phyloP scores from a whole-genome alignment of 2,113 vertebrate species.

The Elephantulus edwardii region DNA sequence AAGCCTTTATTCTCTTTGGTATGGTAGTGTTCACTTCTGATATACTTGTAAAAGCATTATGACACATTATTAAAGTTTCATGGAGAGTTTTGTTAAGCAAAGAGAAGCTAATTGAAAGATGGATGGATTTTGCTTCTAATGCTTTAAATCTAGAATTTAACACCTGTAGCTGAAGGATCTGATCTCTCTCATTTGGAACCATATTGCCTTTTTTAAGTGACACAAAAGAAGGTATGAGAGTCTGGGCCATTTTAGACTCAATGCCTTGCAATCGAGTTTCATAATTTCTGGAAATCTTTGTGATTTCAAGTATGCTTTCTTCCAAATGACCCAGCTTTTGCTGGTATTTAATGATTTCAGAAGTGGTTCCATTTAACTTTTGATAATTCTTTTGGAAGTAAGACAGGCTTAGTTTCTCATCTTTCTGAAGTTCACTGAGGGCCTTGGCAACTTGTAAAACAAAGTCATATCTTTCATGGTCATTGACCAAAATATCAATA shows the following conservation, averaged over 20 bases:
- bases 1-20: constrained; percentile 74
- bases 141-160: constrained; percentile 85
- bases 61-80: constrained; percentile 78
- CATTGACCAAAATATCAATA: constrained; percentile 71
- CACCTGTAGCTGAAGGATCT: constrained; percentile 77
- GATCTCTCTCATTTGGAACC: constrained; percentile 71
- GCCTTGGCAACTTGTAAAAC: constrained; percentile 61
- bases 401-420: constrained; percentile 40
- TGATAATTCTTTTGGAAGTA: constrained; percentile 76
- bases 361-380: constrained; percentile 77
- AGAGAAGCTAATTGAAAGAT: constrained; percentile 79
- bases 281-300: constrained; percentile 68
- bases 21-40: constrained; percentile 78
- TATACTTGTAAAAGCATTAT: constrained; percentile 66
- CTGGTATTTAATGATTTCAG: constrained; percentile 73
- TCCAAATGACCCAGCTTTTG: constrained; percentile 71
- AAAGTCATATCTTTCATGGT: constrained; percentile 65
- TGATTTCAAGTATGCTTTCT: constrained; percentile 67
- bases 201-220: constrained; percentile 68
- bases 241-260: constrained; percentile 84
- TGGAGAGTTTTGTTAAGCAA: constrained; percentile 83
- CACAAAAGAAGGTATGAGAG: constrained; percentile 76
- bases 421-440: constrained; percentile 50
- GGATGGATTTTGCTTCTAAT: constrained; percentile 83
- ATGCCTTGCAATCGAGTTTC: constrained; percentile 79